Evolutionary conservation across 2,888 invertebrate species (phyloP), one percentile per base, ranked within the genome.

Genomic region (Coecobrya sp.): DNA sequence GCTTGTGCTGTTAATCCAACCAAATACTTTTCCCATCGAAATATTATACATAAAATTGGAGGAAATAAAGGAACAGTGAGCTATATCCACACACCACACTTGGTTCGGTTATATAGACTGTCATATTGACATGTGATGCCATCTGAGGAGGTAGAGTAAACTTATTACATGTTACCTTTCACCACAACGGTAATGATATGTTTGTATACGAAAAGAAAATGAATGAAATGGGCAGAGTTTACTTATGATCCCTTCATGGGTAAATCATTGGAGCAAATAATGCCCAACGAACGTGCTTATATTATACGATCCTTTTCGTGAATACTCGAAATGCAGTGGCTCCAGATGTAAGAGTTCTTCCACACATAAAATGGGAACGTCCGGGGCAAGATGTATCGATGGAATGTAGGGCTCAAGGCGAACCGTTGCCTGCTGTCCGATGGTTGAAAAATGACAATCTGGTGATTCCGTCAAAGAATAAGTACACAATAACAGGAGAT

Each of bases 391-490:
- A 97, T 94, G 97, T 97, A 0, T 96, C 96, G 36, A 97, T 98
- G 96, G 97, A 97, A 94, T 98, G 98, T 95, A 22, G 90, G 19
- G 93, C 87, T 52, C 89, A 90, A 84, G 93, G 93, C 42, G 91
- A 93, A 79, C 93, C 93, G 1, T 70, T 93, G 70, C 93, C 92
- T 76, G 55, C 79, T 25, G 93, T 97, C 49, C 96, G 97, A 94
- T 98, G 98, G 98, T 95, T 97, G 94, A 97, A 97, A 95, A 97
- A 97, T 95, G 97, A 97, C 95, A 97, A 97, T 94, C 96, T 96
- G 3, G 95, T 97, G 45, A 96, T 96, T 93, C 95, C 97, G 92
- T 96, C 96, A 91, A 95, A 96, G 91, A 96, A 96, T 93, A 97
- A 97, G 95, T 97, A 97, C 95, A 96, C 96, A 95, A 96, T 97